These are phyloP conservation scores for Gisinianus flammeolus DNA, from an alignment of 2,888 invertebrate species.

Conservation along the genomic window DNA sequence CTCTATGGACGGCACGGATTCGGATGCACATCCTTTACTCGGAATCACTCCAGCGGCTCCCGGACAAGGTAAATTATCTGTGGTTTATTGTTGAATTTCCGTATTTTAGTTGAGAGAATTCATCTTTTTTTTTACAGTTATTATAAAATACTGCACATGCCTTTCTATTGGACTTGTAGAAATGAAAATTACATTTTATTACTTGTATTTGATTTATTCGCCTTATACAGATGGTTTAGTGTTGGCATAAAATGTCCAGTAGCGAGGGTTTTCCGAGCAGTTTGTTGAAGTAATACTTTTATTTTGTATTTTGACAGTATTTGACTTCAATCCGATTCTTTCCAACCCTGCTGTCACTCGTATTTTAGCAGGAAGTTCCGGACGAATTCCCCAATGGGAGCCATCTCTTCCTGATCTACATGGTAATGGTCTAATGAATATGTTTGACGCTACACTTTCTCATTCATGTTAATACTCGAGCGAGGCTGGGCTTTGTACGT, in stretches of 20 bases:
- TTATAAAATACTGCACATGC: no score
- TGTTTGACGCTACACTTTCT: constrained; percentile 40
- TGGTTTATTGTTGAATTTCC: no score
- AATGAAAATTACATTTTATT: no score
- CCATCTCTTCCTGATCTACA: constrained; percentile 59
- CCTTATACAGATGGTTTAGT: no score
- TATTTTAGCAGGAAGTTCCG: constrained; percentile 84
- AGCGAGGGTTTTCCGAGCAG: no score
- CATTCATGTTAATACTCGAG: constrained; percentile 28
- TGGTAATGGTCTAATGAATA: constrained; percentile 57
- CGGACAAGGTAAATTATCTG: constrained; percentile 42
- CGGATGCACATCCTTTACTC: constrained; percentile 59
- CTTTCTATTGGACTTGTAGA: no score
- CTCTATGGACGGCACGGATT: constrained; percentile 45
- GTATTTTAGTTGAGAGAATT: no score
- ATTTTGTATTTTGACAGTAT: no score
- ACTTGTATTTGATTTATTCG: no score
- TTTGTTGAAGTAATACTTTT: no score
- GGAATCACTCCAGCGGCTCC: constrained; percentile 59
- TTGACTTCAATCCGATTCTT: constrained; percentile 72
- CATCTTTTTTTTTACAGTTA: no score
- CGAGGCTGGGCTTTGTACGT: not conserved
- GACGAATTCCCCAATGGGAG: constrained; percentile 62
- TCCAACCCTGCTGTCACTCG: constrained; percentile 83
- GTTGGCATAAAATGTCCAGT: no score